These are phyloP conservation scores for Mesoclemmys tuberculata DNA, from an alignment of 2,113 vertebrate species.

Conservation along the genomic window DNA sequence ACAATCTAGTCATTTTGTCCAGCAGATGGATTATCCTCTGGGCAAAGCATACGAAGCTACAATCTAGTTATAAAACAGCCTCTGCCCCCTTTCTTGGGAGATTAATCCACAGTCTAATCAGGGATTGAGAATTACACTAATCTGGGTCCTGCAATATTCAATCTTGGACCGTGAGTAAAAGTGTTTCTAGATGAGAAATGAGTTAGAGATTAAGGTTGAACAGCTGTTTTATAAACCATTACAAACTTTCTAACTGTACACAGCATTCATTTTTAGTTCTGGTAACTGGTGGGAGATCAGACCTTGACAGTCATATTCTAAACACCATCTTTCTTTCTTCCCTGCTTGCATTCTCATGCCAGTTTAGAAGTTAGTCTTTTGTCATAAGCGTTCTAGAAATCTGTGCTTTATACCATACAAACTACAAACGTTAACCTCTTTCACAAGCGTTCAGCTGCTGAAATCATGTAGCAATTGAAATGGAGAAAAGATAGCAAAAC, in stretches of 20 bases:
- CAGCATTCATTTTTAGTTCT: slow-evolving; percentile 12
- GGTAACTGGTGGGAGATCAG: slow-evolving; percentile 43
- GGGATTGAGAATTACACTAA: not conserved
- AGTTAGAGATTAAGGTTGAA: slow-evolving; percentile 15
- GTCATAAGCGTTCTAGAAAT: slow-evolving; percentile 18
- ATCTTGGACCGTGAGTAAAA: not conserved
- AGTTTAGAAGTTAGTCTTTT: slow-evolving; percentile 27
- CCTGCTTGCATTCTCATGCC: slow-evolving; percentile 52
- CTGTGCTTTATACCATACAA: slow-evolving; percentile 20
- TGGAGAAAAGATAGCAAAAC: slow-evolving; percentile 28
- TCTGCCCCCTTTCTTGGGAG: not conserved
- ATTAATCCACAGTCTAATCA: not conserved
- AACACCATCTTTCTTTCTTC: slow-evolving; percentile 38
- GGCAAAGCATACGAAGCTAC: not conserved
- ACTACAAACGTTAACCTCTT: slow-evolving; percentile 24
- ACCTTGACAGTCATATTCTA: slow-evolving; percentile 52
- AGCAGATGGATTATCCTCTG: not conserved
- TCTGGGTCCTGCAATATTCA: not conserved
- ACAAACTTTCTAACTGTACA: slow-evolving; percentile 61
- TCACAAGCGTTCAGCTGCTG: slow-evolving; percentile 30
- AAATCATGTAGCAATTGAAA: slow-evolving; percentile 31
- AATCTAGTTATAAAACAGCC: not conserved
- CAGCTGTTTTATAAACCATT: slow-evolving; percentile 37
- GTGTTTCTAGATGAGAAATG: not conserved
- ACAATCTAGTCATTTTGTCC: not conserved